Evolutionary conservation across 92 coral and sea anemone species (phyloP).

Genomic region (Anthopleura xanthogrammica): DNA sequence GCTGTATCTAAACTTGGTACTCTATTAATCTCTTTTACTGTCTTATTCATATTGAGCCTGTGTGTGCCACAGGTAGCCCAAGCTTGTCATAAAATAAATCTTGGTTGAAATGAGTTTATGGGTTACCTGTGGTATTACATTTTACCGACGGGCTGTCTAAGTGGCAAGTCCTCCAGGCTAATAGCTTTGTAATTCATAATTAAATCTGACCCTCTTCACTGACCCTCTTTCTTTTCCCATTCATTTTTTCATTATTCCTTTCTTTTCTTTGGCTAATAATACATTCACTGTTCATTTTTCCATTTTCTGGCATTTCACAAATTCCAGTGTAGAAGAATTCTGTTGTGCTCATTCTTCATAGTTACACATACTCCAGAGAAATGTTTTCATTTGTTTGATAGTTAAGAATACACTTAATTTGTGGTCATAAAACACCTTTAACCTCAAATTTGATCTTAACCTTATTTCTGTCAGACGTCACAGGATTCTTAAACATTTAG

Average conservation of each 20-base stretch:
- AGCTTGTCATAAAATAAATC: not conserved
- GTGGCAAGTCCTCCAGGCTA: not conserved
- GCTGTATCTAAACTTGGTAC: slow-evolving; percentile 56
- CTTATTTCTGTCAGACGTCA: too few relatives aligned
- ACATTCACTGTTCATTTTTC: too few relatives aligned
- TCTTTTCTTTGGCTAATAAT: not conserved
- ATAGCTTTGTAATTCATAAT: not conserved
- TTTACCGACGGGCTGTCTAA: not conserved
- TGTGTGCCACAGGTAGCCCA: slow-evolving; percentile 7
- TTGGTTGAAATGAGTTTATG: not conserved
- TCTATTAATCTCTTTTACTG: slow-evolving; percentile 20
- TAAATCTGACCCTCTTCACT: not conserved
- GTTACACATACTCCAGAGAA: too few relatives aligned
- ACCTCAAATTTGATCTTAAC: too few relatives aligned
- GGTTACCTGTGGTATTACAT: not conserved
- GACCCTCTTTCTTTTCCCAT: not conserved
- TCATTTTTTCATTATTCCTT: not conserved
- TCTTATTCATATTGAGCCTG: not conserved
- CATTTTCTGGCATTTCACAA: too few relatives aligned
- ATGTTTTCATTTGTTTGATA: too few relatives aligned
- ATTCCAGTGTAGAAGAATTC: too few relatives aligned
- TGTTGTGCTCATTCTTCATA: too few relatives aligned
- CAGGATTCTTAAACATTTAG: too few relatives aligned
- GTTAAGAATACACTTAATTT: too few relatives aligned
- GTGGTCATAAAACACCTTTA: too few relatives aligned